These are phyloP conservation scores for Caenorhabditis tropicalis DNA, from an alignment of 1,140 invertebrate species.

Conservation along the genomic window DNA sequence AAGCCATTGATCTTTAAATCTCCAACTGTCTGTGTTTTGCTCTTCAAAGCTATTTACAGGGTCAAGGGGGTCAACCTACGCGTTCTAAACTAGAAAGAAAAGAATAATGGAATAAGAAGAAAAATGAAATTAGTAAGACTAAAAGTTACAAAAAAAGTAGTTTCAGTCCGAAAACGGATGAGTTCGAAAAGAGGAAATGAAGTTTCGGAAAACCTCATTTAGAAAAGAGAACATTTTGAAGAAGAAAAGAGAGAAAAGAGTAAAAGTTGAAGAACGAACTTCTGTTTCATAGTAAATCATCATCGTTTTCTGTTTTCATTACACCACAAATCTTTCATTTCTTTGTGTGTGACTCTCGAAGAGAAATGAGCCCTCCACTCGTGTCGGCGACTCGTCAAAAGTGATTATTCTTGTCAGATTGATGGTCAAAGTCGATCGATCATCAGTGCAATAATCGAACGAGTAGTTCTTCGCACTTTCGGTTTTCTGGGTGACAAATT, in stretches of 20 bases:
- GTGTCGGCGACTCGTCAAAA: slow-evolving; percentile 24
- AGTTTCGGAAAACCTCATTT: background rate
- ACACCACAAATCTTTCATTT: background rate
- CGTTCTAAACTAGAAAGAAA: background rate
- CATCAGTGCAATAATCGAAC: background rate
- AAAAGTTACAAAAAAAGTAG: background rate
- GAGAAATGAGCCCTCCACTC: background rate
- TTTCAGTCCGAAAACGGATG: background rate
- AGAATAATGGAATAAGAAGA: background rate
- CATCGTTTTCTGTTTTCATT: slow-evolving; percentile 9
- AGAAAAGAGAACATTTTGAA: background rate
- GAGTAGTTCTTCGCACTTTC: slow-evolving; percentile 23
- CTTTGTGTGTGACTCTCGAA: background rate
- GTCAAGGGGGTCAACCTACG: background rate
- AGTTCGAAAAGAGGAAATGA: slow-evolving; percentile 14
- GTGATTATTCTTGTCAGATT: slow-evolving; percentile 42
- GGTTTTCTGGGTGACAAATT: background rate
- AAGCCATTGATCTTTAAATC: no score
- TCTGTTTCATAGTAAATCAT: background rate
- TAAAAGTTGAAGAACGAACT: background rate
- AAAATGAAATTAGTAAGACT: background rate
- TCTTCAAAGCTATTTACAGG: no score
- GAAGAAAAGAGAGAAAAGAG: background rate
- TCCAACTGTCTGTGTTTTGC: no score
- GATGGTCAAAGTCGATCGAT: slow-evolving; percentile 29